A percentile compares a stretch with the other conserved stretches of the same genome.
These are phyloP conservation scores for Adelognathus sp. DNA, from an alignment of 2,888 invertebrate genomes.

Conservation along the genomic window DNA sequence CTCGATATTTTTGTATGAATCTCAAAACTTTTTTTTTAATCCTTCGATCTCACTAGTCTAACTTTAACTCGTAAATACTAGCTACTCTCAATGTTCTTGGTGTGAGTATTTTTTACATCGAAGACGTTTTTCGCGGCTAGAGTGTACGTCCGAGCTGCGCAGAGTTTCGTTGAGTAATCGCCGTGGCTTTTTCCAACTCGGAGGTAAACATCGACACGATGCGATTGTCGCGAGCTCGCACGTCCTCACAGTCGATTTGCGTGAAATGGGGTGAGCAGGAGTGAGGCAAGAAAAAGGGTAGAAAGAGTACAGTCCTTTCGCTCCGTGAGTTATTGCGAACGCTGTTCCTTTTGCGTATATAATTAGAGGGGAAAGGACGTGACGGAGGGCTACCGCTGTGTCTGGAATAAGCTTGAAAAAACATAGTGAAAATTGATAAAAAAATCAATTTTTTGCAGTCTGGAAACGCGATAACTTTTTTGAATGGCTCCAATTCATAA, in stretches of 20 bases:
- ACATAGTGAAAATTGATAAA: neutral
- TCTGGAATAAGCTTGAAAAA: neutral
- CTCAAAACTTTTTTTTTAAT: no score
- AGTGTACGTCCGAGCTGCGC: neutral
- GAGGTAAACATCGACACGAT: no score
- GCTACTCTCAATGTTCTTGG: neutral
- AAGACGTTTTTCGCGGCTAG: no score
- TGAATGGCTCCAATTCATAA: no score
- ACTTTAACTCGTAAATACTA: no score
- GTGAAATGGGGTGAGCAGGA: neutral
- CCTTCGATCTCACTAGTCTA: no score
- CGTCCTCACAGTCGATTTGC: neutral
- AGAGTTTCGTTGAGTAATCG: neutral
- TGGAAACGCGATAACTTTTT: no score
- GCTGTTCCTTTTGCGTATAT: conserved; percentile 23
- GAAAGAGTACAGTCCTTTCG: neutral
- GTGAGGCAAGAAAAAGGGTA: neutral
- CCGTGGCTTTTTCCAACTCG: neutral
- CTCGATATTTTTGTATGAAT: no score
- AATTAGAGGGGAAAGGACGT: conserved; percentile 8
- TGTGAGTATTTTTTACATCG: no score
- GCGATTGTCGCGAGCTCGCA: neutral
- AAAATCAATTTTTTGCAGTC: no score
- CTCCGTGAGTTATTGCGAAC: conserved; percentile 31
- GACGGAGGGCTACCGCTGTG: neutral